Conservation (phyloP, 2,113 vertebrate species). For the Herpetotheres cachinnans region DNA sequence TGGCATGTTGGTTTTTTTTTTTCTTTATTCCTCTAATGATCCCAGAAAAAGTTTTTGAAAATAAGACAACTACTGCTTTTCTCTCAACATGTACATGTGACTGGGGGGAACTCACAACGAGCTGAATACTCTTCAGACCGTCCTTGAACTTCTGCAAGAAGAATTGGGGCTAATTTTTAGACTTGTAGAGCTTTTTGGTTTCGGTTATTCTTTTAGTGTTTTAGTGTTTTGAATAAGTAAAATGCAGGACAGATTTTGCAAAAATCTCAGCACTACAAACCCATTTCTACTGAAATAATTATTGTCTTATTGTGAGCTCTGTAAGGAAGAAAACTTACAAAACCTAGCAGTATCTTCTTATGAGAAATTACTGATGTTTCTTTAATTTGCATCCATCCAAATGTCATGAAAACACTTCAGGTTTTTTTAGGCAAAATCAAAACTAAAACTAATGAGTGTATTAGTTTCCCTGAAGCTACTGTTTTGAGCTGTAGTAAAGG, state of each 20-base stretch:
- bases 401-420: background rate
- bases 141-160: background rate
- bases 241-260: background rate
- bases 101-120: background rate
- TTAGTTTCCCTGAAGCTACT: background rate
- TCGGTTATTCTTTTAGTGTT: background rate
- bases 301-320: background rate
- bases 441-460: background rate
- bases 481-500: background rate
- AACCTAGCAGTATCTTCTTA: background rate
- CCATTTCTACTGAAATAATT: background rate
- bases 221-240: background rate
- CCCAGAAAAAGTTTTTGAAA: background rate
- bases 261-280: background rate
- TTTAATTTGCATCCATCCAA: background rate
- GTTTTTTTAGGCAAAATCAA: background rate
- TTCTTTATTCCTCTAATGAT: background rate
- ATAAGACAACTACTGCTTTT: background rate
- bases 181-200: background rate
- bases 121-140: background rate
- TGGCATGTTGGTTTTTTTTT: background rate
- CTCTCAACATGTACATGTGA: background rate
- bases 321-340: background rate
- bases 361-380: background rate
- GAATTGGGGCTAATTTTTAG: background rate